Evolutionary conservation across 1,140 invertebrate species (phyloP), one percentile per base, ranked within the genome.

Genomic region (Aphelinus atriplicis): DNA sequence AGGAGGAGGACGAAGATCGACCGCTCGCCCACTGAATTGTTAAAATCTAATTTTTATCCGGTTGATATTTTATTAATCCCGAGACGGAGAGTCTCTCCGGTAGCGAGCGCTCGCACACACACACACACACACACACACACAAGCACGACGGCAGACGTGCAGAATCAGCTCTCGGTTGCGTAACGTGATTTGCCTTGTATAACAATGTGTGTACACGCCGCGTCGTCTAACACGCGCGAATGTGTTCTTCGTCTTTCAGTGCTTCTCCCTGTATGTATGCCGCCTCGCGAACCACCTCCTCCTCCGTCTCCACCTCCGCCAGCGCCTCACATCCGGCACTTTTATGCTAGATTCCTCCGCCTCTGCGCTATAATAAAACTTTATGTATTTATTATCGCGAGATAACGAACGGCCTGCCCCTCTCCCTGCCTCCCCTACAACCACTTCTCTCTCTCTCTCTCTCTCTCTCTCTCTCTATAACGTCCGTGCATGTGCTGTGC

Each of bases 111-210:
- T 26, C 26, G 26, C 26, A 26, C 26, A 26, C 26, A 26, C 26
- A 26, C 26, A 26, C 26, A 26, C 26, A 26, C 43, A 53, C 50
- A 51, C 6, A 55, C 63, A 65, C 10, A 6, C 26, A 4, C 6
- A 3, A 6, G 1, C 63, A 51, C 26, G 50, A 26, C 26, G 3
- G 57, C 58, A 58, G 47, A 3, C 48, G 3, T 56, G 45, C 46
- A n/a, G n/a, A 45, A 10, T 2, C 26, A 47, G 45, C 9, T 43
- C 45, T 3, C 5, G 77, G 78, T 86, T 87, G 81, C 84, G 84
- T 83, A 87, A 87, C 83, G 83, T 84, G 79, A 84, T 87, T 87
- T 84, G 84, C 85, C 82, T 86, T 86, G 86, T 85, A 53, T 53
- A 53, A 69, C 66, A 75, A 75, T 79, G 78, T 77, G 66, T 71